These are phyloP conservation scores for Rhinophrynus dorsalis DNA, from an alignment of 2,797 vertebrate genomes.

Conservation along the genomic window DNA sequence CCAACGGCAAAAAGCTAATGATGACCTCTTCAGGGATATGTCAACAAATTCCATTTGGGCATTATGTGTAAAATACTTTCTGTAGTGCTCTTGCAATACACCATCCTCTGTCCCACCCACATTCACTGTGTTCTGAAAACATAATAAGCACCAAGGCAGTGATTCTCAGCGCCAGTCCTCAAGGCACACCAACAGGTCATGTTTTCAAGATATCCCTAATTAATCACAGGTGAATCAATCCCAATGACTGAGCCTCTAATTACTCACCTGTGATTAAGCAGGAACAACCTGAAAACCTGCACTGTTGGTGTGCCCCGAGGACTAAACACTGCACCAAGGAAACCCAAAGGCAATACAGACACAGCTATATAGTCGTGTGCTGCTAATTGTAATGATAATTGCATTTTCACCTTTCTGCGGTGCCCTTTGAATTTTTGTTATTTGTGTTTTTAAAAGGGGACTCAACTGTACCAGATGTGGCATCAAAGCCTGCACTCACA, in stretches of 20 bases:
- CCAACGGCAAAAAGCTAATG: not conserved
- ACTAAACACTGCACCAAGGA: too few relatives aligned
- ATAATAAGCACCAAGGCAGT: constrained; percentile 21
- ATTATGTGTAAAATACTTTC: not conserved
- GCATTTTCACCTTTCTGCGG: constrained; percentile 45
- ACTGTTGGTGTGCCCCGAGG: too few relatives aligned
- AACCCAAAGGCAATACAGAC: constrained; percentile 23
- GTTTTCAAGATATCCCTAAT: too few relatives aligned
- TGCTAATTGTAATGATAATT: constrained; percentile 47
- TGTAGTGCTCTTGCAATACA: constrained; percentile 20
- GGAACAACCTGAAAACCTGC: too few relatives aligned
- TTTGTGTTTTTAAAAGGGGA: constrained; percentile 42
- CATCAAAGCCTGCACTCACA: constrained; percentile 27
- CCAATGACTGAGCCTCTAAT: too few relatives aligned
- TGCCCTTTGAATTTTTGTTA: constrained; percentile 41
- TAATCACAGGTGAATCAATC: too few relatives aligned
- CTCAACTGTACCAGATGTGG: constrained; percentile 50
- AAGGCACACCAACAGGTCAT: too few relatives aligned
- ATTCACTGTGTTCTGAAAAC: constrained; percentile 23
- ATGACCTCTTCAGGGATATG: not conserved
- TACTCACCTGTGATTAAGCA: too few relatives aligned
- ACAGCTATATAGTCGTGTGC: constrained; percentile 45
- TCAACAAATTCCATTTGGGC: constrained; percentile 7
- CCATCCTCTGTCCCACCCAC: constrained; percentile 21
- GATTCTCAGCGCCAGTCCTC: too few relatives aligned